Base-by-base conservation (phyloP, 2,113 vertebrate genomes). In the Brachypteracias leptosomus region DNA sequence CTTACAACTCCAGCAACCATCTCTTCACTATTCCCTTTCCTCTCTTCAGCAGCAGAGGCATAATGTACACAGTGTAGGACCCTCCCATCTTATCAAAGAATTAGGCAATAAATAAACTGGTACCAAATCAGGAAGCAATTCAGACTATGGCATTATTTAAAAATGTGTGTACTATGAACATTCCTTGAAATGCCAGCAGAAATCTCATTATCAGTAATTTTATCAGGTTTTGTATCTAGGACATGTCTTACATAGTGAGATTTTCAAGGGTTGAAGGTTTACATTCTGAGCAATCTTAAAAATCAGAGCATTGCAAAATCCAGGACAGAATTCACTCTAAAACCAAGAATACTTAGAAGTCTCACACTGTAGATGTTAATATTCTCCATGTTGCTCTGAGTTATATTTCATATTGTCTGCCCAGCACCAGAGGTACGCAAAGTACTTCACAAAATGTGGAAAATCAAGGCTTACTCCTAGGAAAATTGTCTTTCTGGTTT, bases 81-180 rank as follows among this genome's bases (percentile, higher is more conserved):
- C 46, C 85, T 93, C 90, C 71, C 86, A 74, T 46, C 71, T 93
- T 82, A 72, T 90, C 74, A 79, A 2, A 85, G 35, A 89, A 75
- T 75, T 42, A 87, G 42, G 90, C 15, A 66, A 85, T 88, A 42
- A 90, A 88, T 47, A 67, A 77, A 92, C 63, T 47, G 35, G 47
- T 85, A 83, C 42, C 61, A 79, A 58, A 92, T 75, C 82, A 93
- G 92, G 89, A 96, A 87, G 80, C 71, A 80, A 76, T 89, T 94
- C 70, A 88, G 38, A 92, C 76, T 52, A 61, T 3, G 31, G 44
- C 57, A 81, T 58, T 85, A 82, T 75, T 95, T 93, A 79, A 89
- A 78, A 92, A 85, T 47, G 67, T 91, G 46, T 49, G 63, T 52
- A 79, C 74, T 96, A 75, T 44, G 57, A 89, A 66, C 13, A 36